These are phyloP conservation scores for Rana temporaria DNA, from an alignment of 2,113 vertebrate genomes.

Conservation along the genomic window DNA sequence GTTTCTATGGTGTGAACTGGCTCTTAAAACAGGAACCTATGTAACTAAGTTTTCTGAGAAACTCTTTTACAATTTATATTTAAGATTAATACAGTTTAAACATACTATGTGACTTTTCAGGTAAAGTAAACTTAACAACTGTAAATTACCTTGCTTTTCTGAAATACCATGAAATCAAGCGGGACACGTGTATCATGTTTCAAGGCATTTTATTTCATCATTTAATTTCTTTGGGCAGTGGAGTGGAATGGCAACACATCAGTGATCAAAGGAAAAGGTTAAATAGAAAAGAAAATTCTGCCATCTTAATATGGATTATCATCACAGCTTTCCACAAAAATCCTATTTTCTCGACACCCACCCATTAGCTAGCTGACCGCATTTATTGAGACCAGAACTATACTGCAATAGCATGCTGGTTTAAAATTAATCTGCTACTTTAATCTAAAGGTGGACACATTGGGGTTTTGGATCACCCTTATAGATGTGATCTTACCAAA, in stretches of 20 bases:
- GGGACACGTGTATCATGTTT: background rate
- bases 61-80: too few relatives aligned
- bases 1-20: too few relatives aligned
- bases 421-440: background rate
- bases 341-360: background rate
- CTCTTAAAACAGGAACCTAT: too few relatives aligned
- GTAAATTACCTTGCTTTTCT: background rate
- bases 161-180: constrained; percentile 3
- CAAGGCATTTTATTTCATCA: constrained; percentile 6
- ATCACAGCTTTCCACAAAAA: background rate
- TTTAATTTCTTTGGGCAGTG: constrained; percentile 12
- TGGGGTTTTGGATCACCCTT: too few relatives aligned
- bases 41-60: too few relatives aligned
- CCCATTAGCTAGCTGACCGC: background rate
- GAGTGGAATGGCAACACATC: constrained; percentile 5
- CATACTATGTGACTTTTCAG: too few relatives aligned
- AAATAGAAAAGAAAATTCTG: constrained; percentile 2
- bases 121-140: too few relatives aligned
- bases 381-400: background rate
- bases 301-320: background rate
- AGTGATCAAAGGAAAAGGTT: constrained; percentile 18
- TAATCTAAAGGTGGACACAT: too few relatives aligned
- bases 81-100: too few relatives aligned
- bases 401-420: background rate
- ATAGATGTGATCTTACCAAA: too few relatives aligned